Base-by-base conservation (phyloP, 2,888 invertebrate genomes). In the Alitta virens region DNA sequence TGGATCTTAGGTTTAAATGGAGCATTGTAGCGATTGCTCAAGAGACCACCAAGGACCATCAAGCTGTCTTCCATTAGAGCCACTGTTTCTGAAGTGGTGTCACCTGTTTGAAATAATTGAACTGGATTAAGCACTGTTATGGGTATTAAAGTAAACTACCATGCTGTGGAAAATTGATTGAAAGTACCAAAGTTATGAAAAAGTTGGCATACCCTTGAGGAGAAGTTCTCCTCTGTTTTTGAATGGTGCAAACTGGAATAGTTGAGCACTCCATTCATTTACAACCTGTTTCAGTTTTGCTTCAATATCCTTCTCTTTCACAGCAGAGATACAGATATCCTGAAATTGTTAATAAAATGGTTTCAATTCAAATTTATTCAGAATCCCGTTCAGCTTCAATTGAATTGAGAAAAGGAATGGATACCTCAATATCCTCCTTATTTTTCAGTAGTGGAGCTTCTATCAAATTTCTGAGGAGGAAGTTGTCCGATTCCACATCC, bases 231-330 rank as follows among this genome's bases (percentile, higher is more conserved):
- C 96, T 2, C 96, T 86, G 76, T 93, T 92, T 81, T 97, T 97
- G 80, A 97, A 97, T 7, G 91, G 90, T 86, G 92, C 90, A 82
- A 97, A 97, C 3, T 93, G 94, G 63, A 97, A 84, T 78, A 93
- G 92, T 67, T 82, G 82, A 75, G 92, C 92, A 0, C 92, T 89
- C 96, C 96, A 97, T 82, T 96, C 96, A 78, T 92, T 94, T 1
- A 94, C 92, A 0, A 97, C 96, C 64, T 91, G 92, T 63, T 94
- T 88, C 63, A 97, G 83, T 82, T 97, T 97, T 0, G 94, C 94
- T 84, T 97, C 96, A 64, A 97, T 97, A 76, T 97, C 97, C 78
- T 94, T 93, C 79, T 97, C 97, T 83, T 97, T 97, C 90, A 96
- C 93, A 0, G 96, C 96, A 43, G 95, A 95, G 80, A 97, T 96